Base-by-base conservation (phyloP, 2,888 invertebrate genomes). In the Brachylomia viminalis region DNA sequence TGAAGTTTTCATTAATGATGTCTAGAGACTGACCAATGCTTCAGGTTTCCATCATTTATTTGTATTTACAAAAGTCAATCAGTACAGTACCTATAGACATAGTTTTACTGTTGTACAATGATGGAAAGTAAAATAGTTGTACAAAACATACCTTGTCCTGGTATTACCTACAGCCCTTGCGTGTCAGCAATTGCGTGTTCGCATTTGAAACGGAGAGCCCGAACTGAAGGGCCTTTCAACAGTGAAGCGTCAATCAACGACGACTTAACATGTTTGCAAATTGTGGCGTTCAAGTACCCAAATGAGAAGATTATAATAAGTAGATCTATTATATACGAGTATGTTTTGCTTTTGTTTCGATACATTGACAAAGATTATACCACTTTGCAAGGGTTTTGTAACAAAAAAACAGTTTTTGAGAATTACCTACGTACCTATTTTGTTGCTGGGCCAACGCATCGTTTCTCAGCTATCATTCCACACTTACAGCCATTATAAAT, bases 181-280 rank as follows among this genome's bases (percentile, higher is more conserved):
- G 30, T 54, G 66, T 23, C 38, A 42, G 52, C 42, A n/a, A 42
- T 69, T 58, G 72, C 72, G 56, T 47, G 45, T 56, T 58, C 20
- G 17, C 33, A 11, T 58, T 38, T 38, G 23, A 17, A 47, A 42
- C 33, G 27, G 38, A 52, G 27, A 13, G 15, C 69, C 15, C 17
- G 20, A 70, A 71, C 58, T 38, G n/a, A 45, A 59, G 33, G 6
- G 11, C 23, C 54, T 59, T 11, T 70, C 17, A 71, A 47, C 45
- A 17, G 67, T n/a, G 30, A 49, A 68, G 68, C 15, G 54, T 30
- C 68, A 68, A 23, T 54, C 68, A 45, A 30, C 11, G n/a, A 54
- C 30, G 17, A n/a, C n/a, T 33, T 5, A 30, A 33, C 62, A 13
- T 68, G 54, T 45, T 30, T 42, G 67, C 17, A 54, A n/a, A 56